Evolutionary conservation across 2,797 vertebrate genomes (phyloP).

Genomic region (Dicrostonyx torquatus): DNA sequence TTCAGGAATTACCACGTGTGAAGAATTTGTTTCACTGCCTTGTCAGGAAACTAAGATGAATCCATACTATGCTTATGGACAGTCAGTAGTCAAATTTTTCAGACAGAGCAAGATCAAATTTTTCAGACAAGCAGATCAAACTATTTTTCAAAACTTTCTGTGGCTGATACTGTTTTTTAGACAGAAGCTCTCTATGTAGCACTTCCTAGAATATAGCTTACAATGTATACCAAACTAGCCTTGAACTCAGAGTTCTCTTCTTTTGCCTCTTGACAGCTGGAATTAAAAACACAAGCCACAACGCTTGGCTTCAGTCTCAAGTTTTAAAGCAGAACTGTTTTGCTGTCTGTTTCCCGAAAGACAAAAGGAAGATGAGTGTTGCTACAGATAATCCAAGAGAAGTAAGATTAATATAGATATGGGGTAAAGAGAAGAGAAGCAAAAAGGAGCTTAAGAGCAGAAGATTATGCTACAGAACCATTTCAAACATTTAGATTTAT

Average conservation of each 20-base stretch:
- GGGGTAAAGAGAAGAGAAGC: neutral
- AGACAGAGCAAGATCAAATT: neutral
- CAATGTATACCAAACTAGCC: neutral
- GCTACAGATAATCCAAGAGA: neutral
- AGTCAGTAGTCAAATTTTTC: neutral
- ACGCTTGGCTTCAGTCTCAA: neutral
- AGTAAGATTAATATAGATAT: neutral
- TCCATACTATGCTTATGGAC: neutral
- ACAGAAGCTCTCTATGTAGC: neutral
- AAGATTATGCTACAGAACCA: fast-evolving
- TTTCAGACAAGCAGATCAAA: neutral
- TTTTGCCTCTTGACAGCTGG: neutral
- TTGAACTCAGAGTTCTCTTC: neutral
- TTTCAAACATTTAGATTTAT: neutral
- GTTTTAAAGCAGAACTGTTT: neutral
- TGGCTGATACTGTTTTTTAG: neutral
- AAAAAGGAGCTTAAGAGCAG: fast-evolving
- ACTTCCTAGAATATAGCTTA: too few species aligned
- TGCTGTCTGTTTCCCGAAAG: neutral
- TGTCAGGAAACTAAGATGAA: neutral
- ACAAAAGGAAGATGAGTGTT: neutral
- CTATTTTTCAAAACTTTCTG: neutral
- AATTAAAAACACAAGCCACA: neutral
- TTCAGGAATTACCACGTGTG: neutral
- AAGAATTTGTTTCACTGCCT: neutral